Conservation (phyloP, 2,888 invertebrate species). For the Hyppa rectilinea region DNA sequence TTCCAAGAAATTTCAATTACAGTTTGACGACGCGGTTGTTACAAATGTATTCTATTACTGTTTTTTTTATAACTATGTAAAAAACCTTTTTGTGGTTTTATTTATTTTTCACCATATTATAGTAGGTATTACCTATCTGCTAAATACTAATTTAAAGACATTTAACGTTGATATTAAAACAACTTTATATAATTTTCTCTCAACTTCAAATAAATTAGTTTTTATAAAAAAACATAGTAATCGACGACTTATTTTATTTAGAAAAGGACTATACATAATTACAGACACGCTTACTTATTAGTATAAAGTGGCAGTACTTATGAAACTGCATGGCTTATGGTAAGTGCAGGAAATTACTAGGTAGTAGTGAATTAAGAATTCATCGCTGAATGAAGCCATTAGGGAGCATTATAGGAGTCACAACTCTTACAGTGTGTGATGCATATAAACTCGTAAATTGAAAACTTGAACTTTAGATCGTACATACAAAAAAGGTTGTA, state of each 20-base stretch:
- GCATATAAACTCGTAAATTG: constrained; percentile 20
- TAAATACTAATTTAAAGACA: background rate
- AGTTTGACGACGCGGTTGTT: background rate
- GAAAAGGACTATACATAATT: constrained; percentile 1
- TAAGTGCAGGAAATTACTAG: constrained; percentile 34
- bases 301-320: constrained; percentile 9
- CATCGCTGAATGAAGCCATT: constrained; percentile 49
- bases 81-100: too few relatives aligned
- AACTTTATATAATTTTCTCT: too few relatives aligned
- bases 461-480: constrained; percentile 29
- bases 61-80: too few relatives aligned
- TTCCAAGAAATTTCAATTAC: constrained; percentile 11
- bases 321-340: constrained; percentile 1
- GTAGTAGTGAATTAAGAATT: constrained; percentile 25
- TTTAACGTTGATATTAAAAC: too few relatives aligned
- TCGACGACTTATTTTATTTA: background rate
- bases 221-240: too few relatives aligned
- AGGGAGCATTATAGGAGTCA: constrained; percentile 27
- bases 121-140: background rate
- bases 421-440: too few relatives aligned
- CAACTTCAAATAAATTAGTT: too few relatives aligned
- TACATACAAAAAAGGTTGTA: background rate
- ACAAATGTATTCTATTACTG: too few relatives aligned
- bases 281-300: background rate
- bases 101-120: background rate